Percentiles rank a stretch among this genome's conserved stretches.
phyloP scores from a whole-genome alignment of 1,140 invertebrate species.

The Psix sp. region DNA sequence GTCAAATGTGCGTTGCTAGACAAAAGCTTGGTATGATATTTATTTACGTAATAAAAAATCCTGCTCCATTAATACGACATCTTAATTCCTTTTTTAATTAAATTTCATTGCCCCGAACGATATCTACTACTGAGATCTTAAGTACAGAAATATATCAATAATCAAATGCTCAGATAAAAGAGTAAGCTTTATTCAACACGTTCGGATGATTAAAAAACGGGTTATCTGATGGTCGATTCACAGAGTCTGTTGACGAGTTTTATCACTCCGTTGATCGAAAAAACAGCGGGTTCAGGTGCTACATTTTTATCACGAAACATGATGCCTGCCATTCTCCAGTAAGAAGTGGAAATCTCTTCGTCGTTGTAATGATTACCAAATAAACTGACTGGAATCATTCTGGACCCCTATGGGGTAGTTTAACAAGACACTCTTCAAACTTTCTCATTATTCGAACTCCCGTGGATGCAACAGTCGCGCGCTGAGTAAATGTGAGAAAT shows the following conservation, averaged over 20 bases:
- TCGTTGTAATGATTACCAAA: slow-evolving; percentile 44
- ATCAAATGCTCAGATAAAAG: slow-evolving; percentile 29
- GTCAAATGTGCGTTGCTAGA: slow-evolving; percentile 5
- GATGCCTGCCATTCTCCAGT: slow-evolving; percentile 58
- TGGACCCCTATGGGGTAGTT: slow-evolving; percentile 45
- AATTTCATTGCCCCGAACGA: slow-evolving; percentile 3
- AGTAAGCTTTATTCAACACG: slow-evolving; percentile 30
- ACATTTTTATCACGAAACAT: slow-evolving; percentile 38
- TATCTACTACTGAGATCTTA: slow-evolving; percentile 2
- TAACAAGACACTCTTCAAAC: slow-evolving; percentile 60
- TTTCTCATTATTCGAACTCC: slow-evolving; percentile 53
- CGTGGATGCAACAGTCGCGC: slow-evolving; percentile 42
- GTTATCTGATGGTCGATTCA: slow-evolving; percentile 23
- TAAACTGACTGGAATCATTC: slow-evolving; percentile 42
- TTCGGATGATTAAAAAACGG: slow-evolving; percentile 16
- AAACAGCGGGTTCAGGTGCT: slow-evolving; percentile 23
- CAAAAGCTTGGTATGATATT: background rate
- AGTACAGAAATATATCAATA: slow-evolving; percentile 22
- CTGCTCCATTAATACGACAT: slow-evolving; percentile 15
- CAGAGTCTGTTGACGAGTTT: slow-evolving; percentile 37
- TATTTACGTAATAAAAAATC: slow-evolving; percentile 5
- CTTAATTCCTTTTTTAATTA: slow-evolving; percentile 27
- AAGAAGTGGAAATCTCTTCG: slow-evolving; percentile 33
- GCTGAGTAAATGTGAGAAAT: slow-evolving; percentile 23
- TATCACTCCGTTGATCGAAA: slow-evolving; percentile 31